Evolutionary conservation across 1,140 invertebrate species (phyloP), one percentile per base, ranked within the genome.

Genomic region (Sesamia nonagrioides): DNA sequence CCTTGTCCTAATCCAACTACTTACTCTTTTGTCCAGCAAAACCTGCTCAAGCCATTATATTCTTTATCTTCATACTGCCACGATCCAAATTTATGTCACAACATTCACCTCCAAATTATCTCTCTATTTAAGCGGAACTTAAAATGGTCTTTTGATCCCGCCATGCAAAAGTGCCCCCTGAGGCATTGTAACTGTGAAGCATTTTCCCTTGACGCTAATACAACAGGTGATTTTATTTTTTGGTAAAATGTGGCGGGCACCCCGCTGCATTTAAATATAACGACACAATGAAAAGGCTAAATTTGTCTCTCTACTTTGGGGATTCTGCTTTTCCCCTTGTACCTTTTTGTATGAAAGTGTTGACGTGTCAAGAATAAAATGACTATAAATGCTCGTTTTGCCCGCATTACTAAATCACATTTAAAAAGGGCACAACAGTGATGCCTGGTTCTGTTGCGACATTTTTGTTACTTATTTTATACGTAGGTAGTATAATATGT

Each of bases 221-320:
- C 60, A 82, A 82, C 85, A 90, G 86, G 84, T 88, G 85, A 88
- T 87, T 80, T 84, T 85, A 79, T 82, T 86, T 89, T 88, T 85
- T 78, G 80, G 82, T 85, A 75, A 86, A 84, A 83, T 83, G 82
- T 86, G 77, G 75, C 80, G 78, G 27, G 81, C 85, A 84, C 77
- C 80, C 81, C 77, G 82, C 80, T 86, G 84, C 79, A 89, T 92
- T 91, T 88, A 89, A 89, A 88, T 85, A 86, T 89, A 86, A 88
- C 86, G 84, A 79, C 63, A 86, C 87, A 87, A 85, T 87, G 82
- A 84, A 88, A 88, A 90, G 84, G 81, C 79, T 84, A 86, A 89
- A 89, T 89, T 91, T 89, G 88, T 89, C 83, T 79, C 80, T 69
- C 50, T 78, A 79, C 80, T 84, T 84, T 68, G 73, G 75, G 72